Base-by-base conservation (phyloP, 2,888 invertebrate genomes). In the Euproctis similis region DNA sequence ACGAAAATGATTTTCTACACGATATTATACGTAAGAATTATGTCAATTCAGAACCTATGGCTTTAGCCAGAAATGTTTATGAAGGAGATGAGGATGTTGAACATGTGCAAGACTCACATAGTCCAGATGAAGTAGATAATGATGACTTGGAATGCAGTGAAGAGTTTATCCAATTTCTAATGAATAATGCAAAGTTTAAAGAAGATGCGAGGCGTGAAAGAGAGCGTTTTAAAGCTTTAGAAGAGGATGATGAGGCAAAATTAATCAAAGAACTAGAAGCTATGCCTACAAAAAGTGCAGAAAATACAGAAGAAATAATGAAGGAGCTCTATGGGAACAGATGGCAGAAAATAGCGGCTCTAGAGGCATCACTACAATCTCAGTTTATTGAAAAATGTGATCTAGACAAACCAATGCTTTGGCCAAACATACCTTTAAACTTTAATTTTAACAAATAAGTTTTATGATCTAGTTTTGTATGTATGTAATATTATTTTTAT, bases 351-450 rank as follows among this genome's bases (percentile, higher is more conserved):
- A 89, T 93, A 49, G 86, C 88, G 40, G 91, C 91, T 1, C 87
- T 92, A 86, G 93, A 94, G 78, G 90, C 90, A 38, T 88, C 89
- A 0, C 58, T 92, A 37, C 87, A 90, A 40, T 82, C 91, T 30
- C 86, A 87, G 22, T 90, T 87, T 65, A 88, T 93, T 35, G 71
- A 86, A 38, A 84, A 87, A 39, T 71, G 84, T 51, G 90, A 91
- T 51, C 78, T 74, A 34, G 62, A 80, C 2, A 88, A 89, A 42
- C 89, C 92, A 3, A 71, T 77, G 24, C 84, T 87, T 39, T 94
- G 93, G 94, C 93, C 93, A 0, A 89, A 88, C 50, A 86, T 91
- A 63, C 90, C 91, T 3, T 72, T 91, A 3, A 88, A 87, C 47
- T 73, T 84, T 46, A 69, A 59, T 35, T 57, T 46, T n/a, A n/a